phyloP scores from a whole-genome alignment of 2,888 invertebrate species.

The Corbicula japonica region DNA sequence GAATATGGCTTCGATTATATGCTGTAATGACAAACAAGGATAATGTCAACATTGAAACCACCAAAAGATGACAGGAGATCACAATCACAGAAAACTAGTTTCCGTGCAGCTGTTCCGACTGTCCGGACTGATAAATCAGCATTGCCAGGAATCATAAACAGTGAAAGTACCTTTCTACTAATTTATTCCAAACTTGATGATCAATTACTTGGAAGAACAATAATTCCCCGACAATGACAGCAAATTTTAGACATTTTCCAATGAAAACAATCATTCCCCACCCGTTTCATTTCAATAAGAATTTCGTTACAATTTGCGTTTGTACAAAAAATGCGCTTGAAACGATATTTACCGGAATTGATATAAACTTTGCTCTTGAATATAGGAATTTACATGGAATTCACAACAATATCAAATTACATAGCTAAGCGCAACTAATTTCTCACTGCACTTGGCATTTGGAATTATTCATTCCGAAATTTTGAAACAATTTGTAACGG shows the following conservation, averaged over 20 bases:
- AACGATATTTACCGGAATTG: neutral
- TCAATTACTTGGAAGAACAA: neutral
- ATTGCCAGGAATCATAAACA: neutral
- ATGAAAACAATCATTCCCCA: neutral
- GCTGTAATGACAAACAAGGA: no score
- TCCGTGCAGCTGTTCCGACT: no score
- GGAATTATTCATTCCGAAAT: slow-evolving; percentile 55
- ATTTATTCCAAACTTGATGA: neutral
- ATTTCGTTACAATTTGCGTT: no score
- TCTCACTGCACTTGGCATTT: slow-evolving; percentile 30
- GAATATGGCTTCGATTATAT: no score
- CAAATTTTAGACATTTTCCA: neutral
- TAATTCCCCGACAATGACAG: neutral
- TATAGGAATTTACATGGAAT: neutral
- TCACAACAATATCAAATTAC: neutral
- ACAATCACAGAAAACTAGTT: no score
- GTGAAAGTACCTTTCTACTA: neutral
- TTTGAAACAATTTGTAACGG: slow-evolving; percentile 54
- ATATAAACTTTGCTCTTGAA: slow-evolving; percentile 4
- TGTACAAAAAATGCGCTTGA: neutral
- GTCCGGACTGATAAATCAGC: neutral
- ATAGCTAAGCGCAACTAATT: slow-evolving; percentile 9
- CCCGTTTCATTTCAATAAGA: neutral
- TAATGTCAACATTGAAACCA: no score
- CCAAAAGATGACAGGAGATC: no score